A percentile compares a stretch with the other conserved stretches of the same genome.
phyloP scores from a whole-genome alignment of 2,113 vertebrate genomes.

The Neotoma lepida region DNA sequence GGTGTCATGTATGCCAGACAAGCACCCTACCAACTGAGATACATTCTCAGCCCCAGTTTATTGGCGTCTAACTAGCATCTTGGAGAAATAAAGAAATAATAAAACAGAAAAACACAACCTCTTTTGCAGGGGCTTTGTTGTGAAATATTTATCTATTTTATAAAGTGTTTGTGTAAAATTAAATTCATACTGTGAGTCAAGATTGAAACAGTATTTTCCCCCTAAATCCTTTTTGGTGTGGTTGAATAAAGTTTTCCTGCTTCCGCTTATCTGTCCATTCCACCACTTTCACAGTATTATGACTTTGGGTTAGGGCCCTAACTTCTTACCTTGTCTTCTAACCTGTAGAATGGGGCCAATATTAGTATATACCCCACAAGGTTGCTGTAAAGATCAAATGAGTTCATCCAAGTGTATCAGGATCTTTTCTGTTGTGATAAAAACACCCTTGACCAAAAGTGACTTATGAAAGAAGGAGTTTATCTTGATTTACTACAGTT shows the following conservation, averaged over 20 bases:
- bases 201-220: not conserved
- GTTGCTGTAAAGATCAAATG: not conserved
- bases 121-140: not conserved
- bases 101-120: not conserved
- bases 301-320: not conserved
- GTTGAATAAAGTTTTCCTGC: not conserved
- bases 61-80: not conserved
- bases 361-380: not conserved
- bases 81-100: not conserved
- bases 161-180: not conserved
- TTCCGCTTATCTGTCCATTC: not conserved
- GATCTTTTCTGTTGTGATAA: not conserved
- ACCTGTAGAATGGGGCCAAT: not conserved
- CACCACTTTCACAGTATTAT: not conserved
- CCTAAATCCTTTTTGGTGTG: not conserved
- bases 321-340: not conserved
- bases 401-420: not conserved
- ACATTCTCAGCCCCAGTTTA: not conserved
- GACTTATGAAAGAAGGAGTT: not conserved
- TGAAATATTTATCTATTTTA: slow-evolving; percentile 9
- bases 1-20: not conserved
- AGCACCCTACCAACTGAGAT: not conserved
- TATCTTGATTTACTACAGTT: not conserved
- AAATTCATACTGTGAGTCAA: not conserved
- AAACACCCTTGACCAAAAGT: not conserved